Conservation (phyloP, 2,797 vertebrate species). For the Staurois parvus region DNA sequence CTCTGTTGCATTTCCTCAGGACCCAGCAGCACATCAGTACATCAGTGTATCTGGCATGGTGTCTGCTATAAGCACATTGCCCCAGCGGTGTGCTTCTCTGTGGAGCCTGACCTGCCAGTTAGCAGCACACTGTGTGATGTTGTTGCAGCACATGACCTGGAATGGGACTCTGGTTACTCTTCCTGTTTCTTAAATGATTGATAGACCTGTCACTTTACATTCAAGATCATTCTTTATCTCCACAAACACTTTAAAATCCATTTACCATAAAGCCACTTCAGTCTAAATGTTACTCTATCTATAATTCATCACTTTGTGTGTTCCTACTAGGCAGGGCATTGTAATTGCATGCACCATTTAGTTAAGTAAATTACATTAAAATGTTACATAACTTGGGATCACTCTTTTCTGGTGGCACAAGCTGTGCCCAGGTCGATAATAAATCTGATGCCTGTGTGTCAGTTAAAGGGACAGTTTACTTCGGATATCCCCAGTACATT, state of each 20-base stretch:
- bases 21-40: neutral
- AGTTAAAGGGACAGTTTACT: no score
- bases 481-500: no score
- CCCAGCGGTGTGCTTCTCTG: neutral
- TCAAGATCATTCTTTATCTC: neutral
- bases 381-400: neutral
- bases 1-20: neutral
- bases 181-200: conserved; percentile 31
- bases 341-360: neutral
- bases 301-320: neutral
- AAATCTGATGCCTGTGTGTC: no score
- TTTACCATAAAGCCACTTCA: neutral
- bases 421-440: neutral
- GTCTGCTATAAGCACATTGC: neutral
- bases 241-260: neutral
- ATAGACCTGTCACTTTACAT: conserved; percentile 18
- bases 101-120: conserved; percentile 16
- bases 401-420: neutral
- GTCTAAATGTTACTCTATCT: neutral
- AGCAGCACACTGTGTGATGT: neutral
- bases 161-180: neutral
- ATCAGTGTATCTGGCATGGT: neutral
- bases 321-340: neutral
- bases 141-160: neutral
- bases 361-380: neutral